A percentile compares a stretch with the other conserved stretches of the same genome.
phyloP scores from a whole-genome alignment of 2,888 invertebrate genomes.

The Spatulosminthurus flaviceps region DNA sequence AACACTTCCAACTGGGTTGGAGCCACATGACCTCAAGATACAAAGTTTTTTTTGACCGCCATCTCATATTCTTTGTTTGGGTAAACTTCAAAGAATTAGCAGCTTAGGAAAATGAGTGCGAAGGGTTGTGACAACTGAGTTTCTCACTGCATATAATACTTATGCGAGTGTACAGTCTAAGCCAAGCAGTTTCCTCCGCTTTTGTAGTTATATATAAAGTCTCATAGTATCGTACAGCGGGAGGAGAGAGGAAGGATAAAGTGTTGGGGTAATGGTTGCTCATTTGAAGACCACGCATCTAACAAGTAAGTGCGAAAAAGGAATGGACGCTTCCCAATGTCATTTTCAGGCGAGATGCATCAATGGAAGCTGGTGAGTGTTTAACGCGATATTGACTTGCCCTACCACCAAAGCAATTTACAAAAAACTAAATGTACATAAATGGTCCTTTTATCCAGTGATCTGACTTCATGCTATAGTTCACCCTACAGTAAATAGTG shows the following conservation, averaged over 20 bases:
- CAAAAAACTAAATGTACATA: conserved; percentile 16
- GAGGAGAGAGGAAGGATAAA: background rate
- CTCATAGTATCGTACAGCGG: background rate
- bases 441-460: conserved; percentile 4
- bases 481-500: too few species aligned
- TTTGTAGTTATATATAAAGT: background rate
- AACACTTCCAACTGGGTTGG: too few species aligned
- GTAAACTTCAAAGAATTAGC: too few species aligned
- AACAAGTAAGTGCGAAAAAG: conserved; percentile 33
- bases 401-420: conserved; percentile 24
- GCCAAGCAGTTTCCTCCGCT: too few species aligned
- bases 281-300: background rate
- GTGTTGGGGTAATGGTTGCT: background rate
- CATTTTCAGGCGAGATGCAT: conserved; percentile 45
- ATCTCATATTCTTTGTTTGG: too few species aligned
- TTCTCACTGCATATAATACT: too few species aligned
- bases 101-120: too few species aligned
- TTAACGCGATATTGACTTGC: conserved; percentile 37
- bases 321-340: conserved; percentile 36
- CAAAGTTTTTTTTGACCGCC: too few species aligned
- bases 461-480: background rate
- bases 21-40: too few species aligned
- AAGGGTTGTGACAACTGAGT: too few species aligned
- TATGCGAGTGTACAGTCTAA: too few species aligned
- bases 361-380: conserved; percentile 43